Percentiles rank a stretch among this genome's conserved stretches.
These are phyloP conservation scores for Periophthalmus modestus DNA, from an alignment of 2,113 vertebrate species.

Conservation along the genomic window DNA sequence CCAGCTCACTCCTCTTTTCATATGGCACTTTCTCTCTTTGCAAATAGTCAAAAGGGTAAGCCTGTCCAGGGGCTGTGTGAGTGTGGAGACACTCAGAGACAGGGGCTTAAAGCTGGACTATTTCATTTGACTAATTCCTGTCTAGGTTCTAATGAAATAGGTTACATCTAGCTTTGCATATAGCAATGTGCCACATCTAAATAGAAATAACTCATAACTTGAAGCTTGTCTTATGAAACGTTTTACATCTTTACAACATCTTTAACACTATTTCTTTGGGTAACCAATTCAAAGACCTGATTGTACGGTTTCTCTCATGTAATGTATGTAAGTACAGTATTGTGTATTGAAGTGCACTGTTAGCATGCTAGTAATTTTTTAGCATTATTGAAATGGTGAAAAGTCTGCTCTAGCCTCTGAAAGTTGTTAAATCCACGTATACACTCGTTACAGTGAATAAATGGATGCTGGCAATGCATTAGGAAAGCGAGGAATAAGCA, in stretches of 20 bases:
- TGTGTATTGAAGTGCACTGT: too few relatives aligned
- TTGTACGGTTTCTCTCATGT: too few relatives aligned
- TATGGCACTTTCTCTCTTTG: slow-evolving; percentile 44
- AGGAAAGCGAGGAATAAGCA: too few relatives aligned
- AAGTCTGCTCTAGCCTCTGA: too few relatives aligned
- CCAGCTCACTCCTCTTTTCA: slow-evolving; percentile 53
- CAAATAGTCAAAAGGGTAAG: slow-evolving; percentile 71
- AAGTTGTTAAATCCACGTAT: too few relatives aligned
- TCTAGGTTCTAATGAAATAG: background rate
- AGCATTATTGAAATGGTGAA: too few relatives aligned
- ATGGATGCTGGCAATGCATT: too few relatives aligned
- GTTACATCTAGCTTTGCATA: background rate
- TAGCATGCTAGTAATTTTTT: too few relatives aligned
- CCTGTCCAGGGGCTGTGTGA: slow-evolving; percentile 70
- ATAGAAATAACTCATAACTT: background rate
- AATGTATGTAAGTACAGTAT: too few relatives aligned
- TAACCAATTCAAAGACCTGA: too few relatives aligned
- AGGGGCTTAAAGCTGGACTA: slow-evolving; percentile 39
- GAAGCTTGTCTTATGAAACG: background rate
- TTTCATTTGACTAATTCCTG: background rate
- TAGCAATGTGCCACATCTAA: background rate
- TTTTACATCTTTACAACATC: background rate
- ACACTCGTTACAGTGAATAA: too few relatives aligned
- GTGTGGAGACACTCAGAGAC: slow-evolving; percentile 52
- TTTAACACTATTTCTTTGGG: too few relatives aligned